Percentiles rank a stretch among this genome's conserved stretches.
phyloP scores from a whole-genome alignment of 2,113 vertebrate species.

The Oreochromis spilurus region DNA sequence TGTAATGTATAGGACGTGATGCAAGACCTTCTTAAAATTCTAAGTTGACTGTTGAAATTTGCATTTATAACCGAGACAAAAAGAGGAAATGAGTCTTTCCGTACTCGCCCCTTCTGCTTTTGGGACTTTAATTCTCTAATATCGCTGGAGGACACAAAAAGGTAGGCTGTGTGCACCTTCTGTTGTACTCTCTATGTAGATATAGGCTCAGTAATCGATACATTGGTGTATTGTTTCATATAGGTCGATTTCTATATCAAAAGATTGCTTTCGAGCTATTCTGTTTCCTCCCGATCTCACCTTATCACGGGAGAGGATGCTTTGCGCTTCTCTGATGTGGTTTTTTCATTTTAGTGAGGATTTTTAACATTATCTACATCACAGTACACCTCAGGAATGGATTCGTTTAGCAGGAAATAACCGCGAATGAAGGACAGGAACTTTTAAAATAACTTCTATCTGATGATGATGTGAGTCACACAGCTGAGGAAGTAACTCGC shows the following conservation, averaged over 20 bases:
- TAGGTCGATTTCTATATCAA: not conserved
- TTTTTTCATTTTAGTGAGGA: not conserved
- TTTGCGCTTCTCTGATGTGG: not conserved
- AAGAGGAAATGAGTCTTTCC: constrained; percentile 46
- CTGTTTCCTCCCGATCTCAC: not conserved
- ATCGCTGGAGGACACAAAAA: not conserved
- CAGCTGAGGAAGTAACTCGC: constrained; percentile 11
- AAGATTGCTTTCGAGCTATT: not conserved
- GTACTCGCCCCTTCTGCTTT: not conserved
- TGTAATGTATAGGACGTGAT: not conserved
- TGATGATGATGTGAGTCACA: not conserved
- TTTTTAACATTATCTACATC: not conserved
- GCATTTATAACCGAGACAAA: not conserved
- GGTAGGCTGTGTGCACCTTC: not conserved
- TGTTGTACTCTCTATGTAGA: not conserved
- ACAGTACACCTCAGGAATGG: not conserved
- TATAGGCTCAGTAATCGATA: not conserved
- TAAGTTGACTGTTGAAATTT: constrained; percentile 3
- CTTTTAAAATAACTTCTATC: not conserved
- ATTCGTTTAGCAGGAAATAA: not conserved
- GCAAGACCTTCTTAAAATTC: not conserved
- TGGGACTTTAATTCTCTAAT: not conserved
- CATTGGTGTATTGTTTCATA: not conserved
- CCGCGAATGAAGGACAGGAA: not conserved
- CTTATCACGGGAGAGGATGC: not conserved